These are phyloP conservation scores for Cnemophilus loriae DNA, from an alignment of 2,113 vertebrate genomes.

Conservation along the genomic window DNA sequence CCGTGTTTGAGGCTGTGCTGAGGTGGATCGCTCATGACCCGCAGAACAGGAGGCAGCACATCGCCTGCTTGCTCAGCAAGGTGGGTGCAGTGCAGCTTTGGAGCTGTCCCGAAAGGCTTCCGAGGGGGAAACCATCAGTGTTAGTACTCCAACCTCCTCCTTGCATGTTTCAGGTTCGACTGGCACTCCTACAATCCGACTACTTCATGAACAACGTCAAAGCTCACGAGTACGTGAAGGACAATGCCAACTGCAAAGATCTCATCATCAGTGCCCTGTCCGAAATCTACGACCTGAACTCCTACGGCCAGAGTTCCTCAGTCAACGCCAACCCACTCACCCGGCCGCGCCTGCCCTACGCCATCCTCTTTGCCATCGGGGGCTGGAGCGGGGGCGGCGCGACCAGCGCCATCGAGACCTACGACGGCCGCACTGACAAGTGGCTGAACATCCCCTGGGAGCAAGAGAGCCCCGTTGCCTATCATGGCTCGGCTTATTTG, in stretches of 20 bases:
- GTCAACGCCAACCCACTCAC: slow-evolving; percentile 64
- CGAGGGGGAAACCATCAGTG: fast-evolving
- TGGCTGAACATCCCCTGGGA: slow-evolving; percentile 75
- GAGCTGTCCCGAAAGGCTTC: neutral
- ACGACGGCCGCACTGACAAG: slow-evolving; percentile 72
- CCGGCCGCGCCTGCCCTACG: slow-evolving; percentile 76
- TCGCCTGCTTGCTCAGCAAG: slow-evolving; percentile 73
- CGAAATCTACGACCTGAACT: slow-evolving; percentile 74
- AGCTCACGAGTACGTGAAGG: slow-evolving; percentile 71
- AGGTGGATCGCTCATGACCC: slow-evolving; percentile 75
- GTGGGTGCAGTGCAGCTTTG: neutral
- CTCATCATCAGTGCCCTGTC: slow-evolving; percentile 70
- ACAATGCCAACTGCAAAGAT: slow-evolving; percentile 69
- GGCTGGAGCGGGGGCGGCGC: slow-evolving; percentile 78
- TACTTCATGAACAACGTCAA: slow-evolving; percentile 80
- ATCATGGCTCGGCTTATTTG: slow-evolving; percentile 73
- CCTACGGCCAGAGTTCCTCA: slow-evolving; percentile 46
- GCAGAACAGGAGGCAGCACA: slow-evolving; percentile 63
- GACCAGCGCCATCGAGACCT: slow-evolving; percentile 76
- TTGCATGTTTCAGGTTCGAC: slow-evolving; percentile 67
- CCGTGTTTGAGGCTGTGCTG: slow-evolving; percentile 75
- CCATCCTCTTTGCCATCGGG: slow-evolving; percentile 77
- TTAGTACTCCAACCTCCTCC: neutral
- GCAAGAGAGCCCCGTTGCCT: slow-evolving; percentile 72
- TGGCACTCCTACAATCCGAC: slow-evolving; percentile 71